A percentile compares a stretch with the other conserved stretches of the same genome.
Evolutionary conservation across 2,888 invertebrate genomes (phyloP).

Genomic region (Nephrotoma flavescens): DNA sequence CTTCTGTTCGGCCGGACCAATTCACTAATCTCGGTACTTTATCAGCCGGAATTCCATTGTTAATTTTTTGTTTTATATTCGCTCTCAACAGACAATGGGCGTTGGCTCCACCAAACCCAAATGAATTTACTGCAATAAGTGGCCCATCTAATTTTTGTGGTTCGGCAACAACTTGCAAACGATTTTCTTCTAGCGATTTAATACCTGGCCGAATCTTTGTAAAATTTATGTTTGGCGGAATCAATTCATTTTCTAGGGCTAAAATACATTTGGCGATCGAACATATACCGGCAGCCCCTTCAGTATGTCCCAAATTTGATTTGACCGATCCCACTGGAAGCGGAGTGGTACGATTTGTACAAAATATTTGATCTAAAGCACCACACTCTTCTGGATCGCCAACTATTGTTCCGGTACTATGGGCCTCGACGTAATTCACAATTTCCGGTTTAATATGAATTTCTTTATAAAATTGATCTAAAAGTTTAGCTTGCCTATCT

Average conservation of each 20-base stretch:
- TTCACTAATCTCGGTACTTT: constrained; percentile 56
- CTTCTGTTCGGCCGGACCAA: constrained; percentile 66
- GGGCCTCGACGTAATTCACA: constrained; percentile 74
- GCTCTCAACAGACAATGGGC: constrained; percentile 33
- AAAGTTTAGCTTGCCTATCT: constrained; percentile 42
- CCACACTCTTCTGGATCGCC: constrained; percentile 88
- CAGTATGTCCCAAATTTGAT: constrained; percentile 87
- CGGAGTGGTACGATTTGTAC: constrained; percentile 56
- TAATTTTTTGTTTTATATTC: constrained; percentile 25
- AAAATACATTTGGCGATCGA: constrained; percentile 69
- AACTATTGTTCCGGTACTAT: constrained; percentile 66
- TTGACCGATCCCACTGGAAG: constrained; percentile 81
- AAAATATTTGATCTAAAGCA: constrained; percentile 67
- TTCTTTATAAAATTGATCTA: constrained; percentile 50
- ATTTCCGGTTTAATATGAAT: constrained; percentile 51
- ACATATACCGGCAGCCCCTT: constrained; percentile 71
- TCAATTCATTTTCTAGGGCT: constrained; percentile 61
- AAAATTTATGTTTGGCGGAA: constrained; percentile 81
- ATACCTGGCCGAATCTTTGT: constrained; percentile 44
- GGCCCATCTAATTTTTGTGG: constrained; percentile 56
- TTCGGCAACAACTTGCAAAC: constrained; percentile 58
- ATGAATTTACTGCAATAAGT: constrained; percentile 73
- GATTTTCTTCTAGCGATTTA: constrained; percentile 42
- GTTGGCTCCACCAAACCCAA: constrained; percentile 88
- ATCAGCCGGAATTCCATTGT: constrained; percentile 45